phyloP scores from a whole-genome alignment of 2,888 invertebrate species.

The Drosophila demipolita region DNA sequence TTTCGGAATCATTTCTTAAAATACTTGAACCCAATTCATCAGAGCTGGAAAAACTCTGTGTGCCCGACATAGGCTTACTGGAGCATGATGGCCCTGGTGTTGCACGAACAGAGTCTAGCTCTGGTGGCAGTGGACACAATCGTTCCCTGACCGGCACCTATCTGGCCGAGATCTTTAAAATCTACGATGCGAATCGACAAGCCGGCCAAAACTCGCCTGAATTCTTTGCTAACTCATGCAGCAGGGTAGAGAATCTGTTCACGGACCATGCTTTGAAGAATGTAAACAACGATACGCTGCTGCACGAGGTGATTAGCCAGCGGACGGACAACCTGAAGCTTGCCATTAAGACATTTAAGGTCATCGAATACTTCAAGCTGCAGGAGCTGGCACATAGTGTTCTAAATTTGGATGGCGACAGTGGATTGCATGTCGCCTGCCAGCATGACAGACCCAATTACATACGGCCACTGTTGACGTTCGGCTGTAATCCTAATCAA shows the following conservation, averaged over 20 bases:
- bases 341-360: constrained; percentile 77
- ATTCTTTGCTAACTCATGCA: constrained; percentile 5
- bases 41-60: constrained; percentile 58
- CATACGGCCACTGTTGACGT: constrained; percentile 79
- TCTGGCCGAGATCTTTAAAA: constrained; percentile 52
- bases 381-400: constrained; percentile 84
- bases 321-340: constrained; percentile 66
- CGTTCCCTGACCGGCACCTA: constrained; percentile 32
- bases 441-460: constrained; percentile 77
- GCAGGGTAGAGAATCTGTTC: constrained; percentile 64
- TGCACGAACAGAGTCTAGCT: not conserved
- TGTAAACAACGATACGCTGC: constrained; percentile 73
- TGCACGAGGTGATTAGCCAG: constrained; percentile 82
- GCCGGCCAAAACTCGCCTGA: constrained; percentile 25
- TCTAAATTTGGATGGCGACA: constrained; percentile 85
- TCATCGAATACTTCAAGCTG: constrained; percentile 80
- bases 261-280: constrained; percentile 66
- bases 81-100: constrained; percentile 50
- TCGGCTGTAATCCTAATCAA: constrained; percentile 85
- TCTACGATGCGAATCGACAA: constrained; percentile 45
- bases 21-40: constrained; percentile 44
- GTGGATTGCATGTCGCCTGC: constrained; percentile 86
- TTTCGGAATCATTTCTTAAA: constrained; percentile 48
- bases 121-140: constrained; percentile 5
- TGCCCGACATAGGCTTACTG: constrained; percentile 34